Evolutionary conservation across 2,797 vertebrate genomes (phyloP).

Genomic region (Martes flavigula): DNA sequence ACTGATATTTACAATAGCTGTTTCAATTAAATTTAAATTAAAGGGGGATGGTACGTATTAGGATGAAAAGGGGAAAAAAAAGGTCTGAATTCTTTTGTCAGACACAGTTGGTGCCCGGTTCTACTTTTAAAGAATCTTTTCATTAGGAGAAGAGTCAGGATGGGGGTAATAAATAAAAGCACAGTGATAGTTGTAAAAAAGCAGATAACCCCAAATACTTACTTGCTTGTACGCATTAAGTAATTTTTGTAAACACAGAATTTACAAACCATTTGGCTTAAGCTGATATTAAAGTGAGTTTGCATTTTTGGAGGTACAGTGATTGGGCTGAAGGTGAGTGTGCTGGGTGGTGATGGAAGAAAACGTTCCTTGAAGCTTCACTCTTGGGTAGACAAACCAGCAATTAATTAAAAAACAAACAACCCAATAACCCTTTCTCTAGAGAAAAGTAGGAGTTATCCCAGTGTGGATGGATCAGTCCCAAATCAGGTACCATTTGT

Average conservation of each 20-base stretch:
- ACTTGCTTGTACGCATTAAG: not conserved
- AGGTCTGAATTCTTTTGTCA: not conserved
- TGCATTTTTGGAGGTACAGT: slow-evolving; percentile 9
- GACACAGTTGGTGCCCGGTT: not conserved
- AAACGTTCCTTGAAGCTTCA: slow-evolving; percentile 5
- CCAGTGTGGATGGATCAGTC: not conserved
- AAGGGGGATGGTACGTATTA: not conserved
- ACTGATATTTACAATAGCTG: slow-evolving; percentile 55
- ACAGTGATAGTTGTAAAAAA: slow-evolving; percentile 14
- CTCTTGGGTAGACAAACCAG: slow-evolving; percentile 1
- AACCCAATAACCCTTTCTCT: not conserved
- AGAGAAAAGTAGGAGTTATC: not conserved
- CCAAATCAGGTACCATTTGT: not conserved
- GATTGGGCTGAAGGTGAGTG: not conserved
- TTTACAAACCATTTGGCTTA: not conserved
- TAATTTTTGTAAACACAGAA: not conserved
- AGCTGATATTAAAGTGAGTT: not conserved
- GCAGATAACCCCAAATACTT: not conserved
- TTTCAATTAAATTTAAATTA: slow-evolving; percentile 26
- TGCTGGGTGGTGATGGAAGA: not conserved
- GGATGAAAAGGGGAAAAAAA: not conserved
- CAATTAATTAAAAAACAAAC: not conserved
- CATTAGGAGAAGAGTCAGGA: not conserved
- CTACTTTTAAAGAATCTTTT: slow-evolving; percentile 18
- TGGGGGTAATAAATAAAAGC: slow-evolving; percentile 24